Base-by-base conservation (phyloP, 2,113 vertebrate genomes). In the Protomyctophum bolini region DNA sequence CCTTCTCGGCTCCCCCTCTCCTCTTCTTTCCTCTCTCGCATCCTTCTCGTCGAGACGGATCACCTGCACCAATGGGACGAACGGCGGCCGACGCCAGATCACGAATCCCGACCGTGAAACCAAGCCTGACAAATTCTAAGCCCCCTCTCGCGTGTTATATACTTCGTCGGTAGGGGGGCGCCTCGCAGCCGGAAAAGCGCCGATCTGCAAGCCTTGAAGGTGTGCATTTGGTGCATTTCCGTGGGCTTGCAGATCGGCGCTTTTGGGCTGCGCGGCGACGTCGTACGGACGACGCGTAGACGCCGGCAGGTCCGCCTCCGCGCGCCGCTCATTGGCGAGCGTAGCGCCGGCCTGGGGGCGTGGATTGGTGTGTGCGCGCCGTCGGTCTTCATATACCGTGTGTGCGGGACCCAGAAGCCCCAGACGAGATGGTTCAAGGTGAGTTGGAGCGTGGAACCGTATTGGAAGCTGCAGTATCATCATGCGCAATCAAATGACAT, bases 391-490 rank as follows among this genome's bases (percentile, higher is more conserved):
- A 0, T 73, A 3, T 29, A 29, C 3, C 41, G 10, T 89, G 15
- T 1, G 0, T 1, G 10, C 8, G 5, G 49, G 10, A 8, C 6
- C 10, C 49, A 50, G 10, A 88, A 87, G 70, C 85, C 86, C 72
- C 49, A 69, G 74, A 76, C 80, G 83, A 90, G 80, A 82, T 75
- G 88, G 90, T 94, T 95, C 94, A 97, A 94, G 95, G 93, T 96
- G 94, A 94, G 95, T 95, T 96, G 95, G 90, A 91, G 94, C 88
- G 95, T 88, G 88, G 87, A 84, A 85, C 82, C 86, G 89, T 87
- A 83, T 21, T 91, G 28, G 74, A 92, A 94, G 94, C 95, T 95
- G 95, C 96, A 96, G 94, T 93, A 94, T 97, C 95, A 96, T 97
- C 94, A 95, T 97, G 96, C 96, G 96, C 95, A 96, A 92, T 95